Evolutionary conservation across 2,888 invertebrate species (phyloP).

Genomic region (Arge pagana): DNA sequence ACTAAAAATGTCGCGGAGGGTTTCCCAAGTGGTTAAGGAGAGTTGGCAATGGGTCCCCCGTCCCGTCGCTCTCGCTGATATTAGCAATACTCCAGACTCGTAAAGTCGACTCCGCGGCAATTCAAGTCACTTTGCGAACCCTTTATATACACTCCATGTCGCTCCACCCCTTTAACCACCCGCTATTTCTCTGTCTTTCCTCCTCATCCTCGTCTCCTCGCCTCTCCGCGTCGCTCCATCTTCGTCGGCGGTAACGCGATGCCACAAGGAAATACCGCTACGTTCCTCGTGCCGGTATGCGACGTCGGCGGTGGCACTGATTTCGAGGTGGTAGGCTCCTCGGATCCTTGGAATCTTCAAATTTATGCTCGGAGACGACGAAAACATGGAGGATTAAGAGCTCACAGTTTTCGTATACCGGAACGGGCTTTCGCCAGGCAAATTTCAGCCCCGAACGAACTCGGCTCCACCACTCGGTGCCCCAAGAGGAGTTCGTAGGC

Average conservation of each 20-base stretch:
- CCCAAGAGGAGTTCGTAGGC: too few species aligned
- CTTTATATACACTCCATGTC: slow-evolving; percentile 50
- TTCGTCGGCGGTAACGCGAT: neutral
- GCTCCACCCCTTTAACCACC: neutral
- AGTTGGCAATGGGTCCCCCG: slow-evolving; percentile 34
- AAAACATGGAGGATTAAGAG: too few species aligned
- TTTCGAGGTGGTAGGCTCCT: too few species aligned
- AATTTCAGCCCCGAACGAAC: too few species aligned
- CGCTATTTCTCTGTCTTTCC: neutral
- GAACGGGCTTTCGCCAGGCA: too few species aligned
- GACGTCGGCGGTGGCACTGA: too few species aligned
- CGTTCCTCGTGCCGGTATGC: too few species aligned
- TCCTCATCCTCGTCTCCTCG: neutral
- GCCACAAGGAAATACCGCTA: too few species aligned
- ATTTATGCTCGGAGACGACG: too few species aligned
- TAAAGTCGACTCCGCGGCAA: slow-evolving; percentile 54
- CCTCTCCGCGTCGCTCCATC: neutral
- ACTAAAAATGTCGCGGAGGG: slow-evolving; percentile 57
- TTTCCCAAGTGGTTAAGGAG: slow-evolving; percentile 51
- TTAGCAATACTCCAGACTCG: slow-evolving; percentile 56
- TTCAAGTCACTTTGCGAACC: slow-evolving; percentile 57
- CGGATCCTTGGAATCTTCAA: too few species aligned
- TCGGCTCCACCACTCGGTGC: too few species aligned
- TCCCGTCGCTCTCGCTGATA: slow-evolving; percentile 46
- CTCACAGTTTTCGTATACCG: too few species aligned